Percentiles rank a stretch among this genome's conserved stretches.
Conservation (phyloP, 2,797 vertebrate genomes). For the Myripristis jacobus region DNA sequence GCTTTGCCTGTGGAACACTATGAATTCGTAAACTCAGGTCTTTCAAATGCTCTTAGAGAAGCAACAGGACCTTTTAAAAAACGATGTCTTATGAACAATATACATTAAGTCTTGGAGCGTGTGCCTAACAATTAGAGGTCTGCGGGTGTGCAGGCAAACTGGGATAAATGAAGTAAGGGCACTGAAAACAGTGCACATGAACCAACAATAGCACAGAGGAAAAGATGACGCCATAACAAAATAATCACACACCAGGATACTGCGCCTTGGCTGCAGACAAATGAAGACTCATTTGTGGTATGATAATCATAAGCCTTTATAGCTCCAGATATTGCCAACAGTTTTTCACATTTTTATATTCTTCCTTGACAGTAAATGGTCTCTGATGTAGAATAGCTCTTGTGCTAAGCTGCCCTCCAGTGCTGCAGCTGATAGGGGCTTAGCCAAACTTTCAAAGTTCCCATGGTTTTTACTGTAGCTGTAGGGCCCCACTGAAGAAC, state of each 20-base stretch:
- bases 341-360: conserved; percentile 48
- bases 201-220: conserved; percentile 46
- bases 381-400: conserved; percentile 34
- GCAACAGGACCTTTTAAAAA: conserved; percentile 22
- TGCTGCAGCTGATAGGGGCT: conserved; percentile 44
- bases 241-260: conserved; percentile 41
- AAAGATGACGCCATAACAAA: conserved; percentile 62
- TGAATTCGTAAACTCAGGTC: conserved; percentile 32
- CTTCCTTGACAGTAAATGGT: conserved; percentile 48
- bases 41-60: conserved; percentile 29
- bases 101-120: conserved; percentile 12
- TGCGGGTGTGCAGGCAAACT: conserved; percentile 46
- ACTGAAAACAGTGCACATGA: conserved; percentile 42
- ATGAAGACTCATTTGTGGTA: conserved; percentile 49
- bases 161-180: conserved; percentile 55
- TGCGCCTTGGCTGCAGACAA: conserved; percentile 29
- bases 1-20: conserved; percentile 7
- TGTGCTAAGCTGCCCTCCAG: conserved; percentile 13
- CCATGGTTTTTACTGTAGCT: conserved; percentile 66
- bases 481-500: conserved; percentile 46
- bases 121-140: conserved; percentile 45
- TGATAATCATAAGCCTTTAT: conserved; percentile 62
- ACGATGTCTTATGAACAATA: conserved; percentile 37
- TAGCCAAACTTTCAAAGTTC: conserved; percentile 61
- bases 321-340: conserved; percentile 45